Evolutionary conservation across 2,113 vertebrate genomes (phyloP), one percentile per base, ranked within the genome.

Genomic region (Origma solitaria): DNA sequence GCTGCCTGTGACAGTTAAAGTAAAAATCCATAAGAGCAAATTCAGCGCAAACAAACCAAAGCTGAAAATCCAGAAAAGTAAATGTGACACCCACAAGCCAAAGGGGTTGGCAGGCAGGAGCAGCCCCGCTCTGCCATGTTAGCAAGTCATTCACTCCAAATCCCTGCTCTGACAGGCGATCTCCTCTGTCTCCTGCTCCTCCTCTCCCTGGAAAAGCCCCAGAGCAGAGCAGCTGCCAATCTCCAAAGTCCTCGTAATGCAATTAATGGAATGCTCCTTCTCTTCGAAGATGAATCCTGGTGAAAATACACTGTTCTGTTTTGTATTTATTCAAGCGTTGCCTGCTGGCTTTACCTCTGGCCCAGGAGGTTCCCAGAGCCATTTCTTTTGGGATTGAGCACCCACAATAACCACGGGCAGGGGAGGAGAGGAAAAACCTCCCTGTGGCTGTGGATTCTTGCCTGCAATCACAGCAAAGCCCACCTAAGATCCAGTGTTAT

Each of bases 11-110:
- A 53, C 38, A 71, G 38, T 37, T 75, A 49, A 84, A 84, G 86
- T 49, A 81, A 91, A 91, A 94, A 92, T 62, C 92, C 44, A 2
- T 60, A 11, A 31, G 9, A 69, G 65, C 61, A 79, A 94, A 91
- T 84, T 64, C 86, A 79, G 35, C 0, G 0, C 89, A 86, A 87
- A 76, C 65, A 82, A 94, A 68, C 40, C 37, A 69, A 78, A 94
- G 45, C 70, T 89, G 72, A 61, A 92, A 89, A 89, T 79, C 83
- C 68, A 70, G 69, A 56, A 27, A 56, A 47, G 71, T 9, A 45
- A 92, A 57, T 17, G 61, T 68, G 81, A 57, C 53, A 79, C 61
- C 86, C 49, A 53, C 77, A 44, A 85, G 49, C 56, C 73, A 78
- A 28, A 86, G 10, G 56, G 1, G 49, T 20, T 33, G 50, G 82